Conservation (phyloP, 2,113 vertebrate genomes). For the Syngnathus typhle region DNA sequence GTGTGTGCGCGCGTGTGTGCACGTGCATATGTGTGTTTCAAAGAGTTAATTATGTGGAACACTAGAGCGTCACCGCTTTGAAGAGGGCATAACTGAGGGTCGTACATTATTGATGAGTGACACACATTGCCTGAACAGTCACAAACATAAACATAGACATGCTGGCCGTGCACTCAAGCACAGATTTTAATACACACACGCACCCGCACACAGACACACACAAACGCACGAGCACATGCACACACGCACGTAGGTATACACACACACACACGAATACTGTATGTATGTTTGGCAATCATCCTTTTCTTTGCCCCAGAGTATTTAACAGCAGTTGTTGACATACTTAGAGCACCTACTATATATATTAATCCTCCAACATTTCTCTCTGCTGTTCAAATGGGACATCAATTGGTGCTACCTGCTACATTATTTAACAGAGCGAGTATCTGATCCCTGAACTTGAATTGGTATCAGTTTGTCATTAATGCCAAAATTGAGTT, state of each 20-base stretch:
- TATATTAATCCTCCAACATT: slow-evolving; percentile 38
- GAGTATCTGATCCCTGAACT: slow-evolving; percentile 63
- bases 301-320: slow-evolving; percentile 28
- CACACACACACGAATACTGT: not conserved
- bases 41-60: slow-evolving; percentile 67
- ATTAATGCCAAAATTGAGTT: slow-evolving; percentile 57
- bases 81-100: slow-evolving; percentile 57
- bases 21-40: slow-evolving; percentile 15
- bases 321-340: slow-evolving; percentile 56
- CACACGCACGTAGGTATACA: not conserved
- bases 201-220: no score
- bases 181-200: not conserved
- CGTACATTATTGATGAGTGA: slow-evolving; percentile 74
- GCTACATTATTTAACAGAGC: slow-evolving; percentile 66
- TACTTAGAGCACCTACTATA: slow-evolving; percentile 54
- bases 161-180: slow-evolving; percentile 7
- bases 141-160: slow-evolving; percentile 41
- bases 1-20: no score
- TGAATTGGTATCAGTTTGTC: slow-evolving; percentile 53
- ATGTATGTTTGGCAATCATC: slow-evolving; percentile 41
- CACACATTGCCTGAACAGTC: slow-evolving; percentile 60
- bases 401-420: slow-evolving; percentile 43
- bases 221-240: slow-evolving; percentile 4
- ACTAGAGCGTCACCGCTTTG: slow-evolving; percentile 61
- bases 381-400: slow-evolving; percentile 43